Evolutionary conservation across 1,140 invertebrate genomes (phyloP).

Genomic region (Calephelis nemesis): DNA sequence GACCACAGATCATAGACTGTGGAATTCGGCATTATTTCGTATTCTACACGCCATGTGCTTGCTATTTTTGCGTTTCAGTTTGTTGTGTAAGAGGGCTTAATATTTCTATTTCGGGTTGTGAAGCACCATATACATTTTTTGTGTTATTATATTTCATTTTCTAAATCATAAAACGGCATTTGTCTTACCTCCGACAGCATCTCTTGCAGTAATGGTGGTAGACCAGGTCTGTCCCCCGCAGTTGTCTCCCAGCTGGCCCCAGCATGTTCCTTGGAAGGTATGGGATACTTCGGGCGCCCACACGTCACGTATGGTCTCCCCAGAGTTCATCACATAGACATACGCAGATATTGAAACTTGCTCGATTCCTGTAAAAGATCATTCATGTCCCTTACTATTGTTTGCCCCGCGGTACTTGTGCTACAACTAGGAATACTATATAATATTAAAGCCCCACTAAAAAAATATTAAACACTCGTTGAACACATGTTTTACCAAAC

Average conservation of each 20-base stretch:
- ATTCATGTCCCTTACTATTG: not conserved
- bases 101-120: too few species aligned
- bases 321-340: constrained; percentile 72
- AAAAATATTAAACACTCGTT: too few species aligned
- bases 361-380: constrained; percentile 51
- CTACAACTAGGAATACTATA: too few species aligned
- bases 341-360: constrained; percentile 66
- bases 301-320: constrained; percentile 54
- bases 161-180: too few species aligned
- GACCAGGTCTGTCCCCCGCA: constrained; percentile 82
- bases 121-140: too few species aligned
- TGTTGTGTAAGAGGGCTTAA: too few species aligned
- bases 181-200: constrained; percentile 75
- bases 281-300: constrained; percentile 73
- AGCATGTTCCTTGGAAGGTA: constrained; percentile 79
- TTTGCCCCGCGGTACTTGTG: not conserved
- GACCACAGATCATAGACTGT: too few species aligned
- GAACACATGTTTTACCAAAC: too few species aligned
- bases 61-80: too few species aligned
- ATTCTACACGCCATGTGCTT: too few species aligned
- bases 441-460: too few species aligned
- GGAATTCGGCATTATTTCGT: too few species aligned
- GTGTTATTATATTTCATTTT: not conserved
- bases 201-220: constrained; percentile 80
- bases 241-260: constrained; percentile 60